Evolutionary conservation across 2,113 vertebrate genomes (phyloP).

Genomic region (Oophaga pumilio): DNA sequence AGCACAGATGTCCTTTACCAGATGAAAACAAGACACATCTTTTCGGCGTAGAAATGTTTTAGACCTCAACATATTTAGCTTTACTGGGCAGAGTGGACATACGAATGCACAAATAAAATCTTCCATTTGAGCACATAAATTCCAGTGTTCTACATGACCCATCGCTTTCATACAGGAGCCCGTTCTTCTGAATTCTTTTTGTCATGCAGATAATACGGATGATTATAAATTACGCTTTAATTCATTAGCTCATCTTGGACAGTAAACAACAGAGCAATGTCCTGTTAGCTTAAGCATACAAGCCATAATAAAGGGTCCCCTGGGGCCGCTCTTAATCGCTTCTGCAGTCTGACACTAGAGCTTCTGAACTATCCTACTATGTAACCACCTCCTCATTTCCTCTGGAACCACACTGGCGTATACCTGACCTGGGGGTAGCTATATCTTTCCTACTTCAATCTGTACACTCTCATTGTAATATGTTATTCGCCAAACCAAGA

Average conservation of each 20-base stretch:
- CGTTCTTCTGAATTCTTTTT: neutral
- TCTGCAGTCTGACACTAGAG: constrained; percentile 51
- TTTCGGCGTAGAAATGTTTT: neutral
- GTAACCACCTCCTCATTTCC: constrained; percentile 53
- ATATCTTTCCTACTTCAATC: constrained; percentile 6
- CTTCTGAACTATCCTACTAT: constrained; percentile 26
- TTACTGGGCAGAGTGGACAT: neutral
- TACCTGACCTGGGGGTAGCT: constrained; percentile 9
- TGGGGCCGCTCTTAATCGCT: constrained; percentile 34
- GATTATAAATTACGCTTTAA: neutral
- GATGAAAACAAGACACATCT: neutral
- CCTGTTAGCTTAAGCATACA: constrained; percentile 5
- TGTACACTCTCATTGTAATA: constrained; percentile 32
- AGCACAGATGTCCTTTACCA: neutral
- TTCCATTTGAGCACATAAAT: neutral
- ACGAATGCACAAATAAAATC: neutral
- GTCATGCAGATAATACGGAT: no score
- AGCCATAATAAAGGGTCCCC: constrained; percentile 20
- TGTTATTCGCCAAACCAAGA: constrained; percentile 24
- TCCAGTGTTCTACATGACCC: neutral
- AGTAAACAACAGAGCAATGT: neutral
- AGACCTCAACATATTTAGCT: neutral
- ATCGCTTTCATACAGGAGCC: no score
- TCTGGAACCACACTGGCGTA: constrained; percentile 41
- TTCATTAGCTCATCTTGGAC: neutral